phyloP scores from a whole-genome alignment of 2,113 vertebrate genomes.

The Capreolus pygargus region DNA sequence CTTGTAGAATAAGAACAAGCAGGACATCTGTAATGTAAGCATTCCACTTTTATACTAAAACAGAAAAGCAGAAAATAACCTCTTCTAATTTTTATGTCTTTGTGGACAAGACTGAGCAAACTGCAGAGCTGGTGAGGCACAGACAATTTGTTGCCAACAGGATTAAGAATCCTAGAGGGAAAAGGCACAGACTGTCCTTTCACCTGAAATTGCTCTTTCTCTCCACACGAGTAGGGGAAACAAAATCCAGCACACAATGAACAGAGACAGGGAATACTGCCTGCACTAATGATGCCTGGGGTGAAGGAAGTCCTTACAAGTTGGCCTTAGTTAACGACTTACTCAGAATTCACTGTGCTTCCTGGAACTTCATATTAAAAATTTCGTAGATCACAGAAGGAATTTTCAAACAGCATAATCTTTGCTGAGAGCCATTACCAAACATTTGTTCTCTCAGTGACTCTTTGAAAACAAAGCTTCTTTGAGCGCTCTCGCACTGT shows the following conservation, averaged over 20 bases:
- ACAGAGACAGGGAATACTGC: not conserved
- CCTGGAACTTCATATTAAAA: not conserved
- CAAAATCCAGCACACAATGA: not conserved
- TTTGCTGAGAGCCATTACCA: not conserved
- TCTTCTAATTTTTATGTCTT: not conserved
- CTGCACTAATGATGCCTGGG: not conserved
- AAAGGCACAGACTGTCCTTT: not conserved
- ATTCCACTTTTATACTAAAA: not conserved
- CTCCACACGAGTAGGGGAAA: not conserved
- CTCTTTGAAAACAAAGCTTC: not conserved
- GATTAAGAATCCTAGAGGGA: not conserved
- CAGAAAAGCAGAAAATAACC: not conserved
- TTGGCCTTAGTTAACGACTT: not conserved
- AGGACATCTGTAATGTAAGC: not conserved
- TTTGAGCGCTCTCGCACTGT: not conserved
- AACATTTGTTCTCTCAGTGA: not conserved
- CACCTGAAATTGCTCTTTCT: not conserved
- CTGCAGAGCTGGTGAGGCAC: not conserved
- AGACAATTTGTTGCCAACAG: not conserved
- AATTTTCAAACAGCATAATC: not conserved
- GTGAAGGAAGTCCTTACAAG: not conserved
- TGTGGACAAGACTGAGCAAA: not conserved
- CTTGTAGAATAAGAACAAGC: not conserved
- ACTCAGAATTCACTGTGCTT: not conserved
- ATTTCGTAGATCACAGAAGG: not conserved